Conservation (phyloP, 1,140 invertebrate genomes). For the Drosophila azteca region DNA sequence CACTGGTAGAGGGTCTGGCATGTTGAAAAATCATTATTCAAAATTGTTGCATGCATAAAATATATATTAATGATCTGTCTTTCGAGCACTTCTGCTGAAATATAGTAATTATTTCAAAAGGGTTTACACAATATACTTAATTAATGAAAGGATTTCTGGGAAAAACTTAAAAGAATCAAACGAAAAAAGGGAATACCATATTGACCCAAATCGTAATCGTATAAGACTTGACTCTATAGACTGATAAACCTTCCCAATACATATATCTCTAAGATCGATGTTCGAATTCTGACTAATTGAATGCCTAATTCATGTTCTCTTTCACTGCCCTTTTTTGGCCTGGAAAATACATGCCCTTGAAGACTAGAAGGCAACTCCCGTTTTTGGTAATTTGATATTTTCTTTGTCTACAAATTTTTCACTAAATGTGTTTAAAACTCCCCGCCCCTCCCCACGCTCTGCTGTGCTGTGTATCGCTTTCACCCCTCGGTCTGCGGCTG, state of each 20-base stretch:
- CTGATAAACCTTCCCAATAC: neutral
- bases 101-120: slow-evolving; percentile 18
- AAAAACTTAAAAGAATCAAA: slow-evolving; percentile 2
- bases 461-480: slow-evolving; percentile 44
- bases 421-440: slow-evolving; percentile 36
- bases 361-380: slow-evolving; percentile 21
- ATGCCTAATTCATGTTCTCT: slow-evolving; percentile 29
- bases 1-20: too few species aligned
- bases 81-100: slow-evolving; percentile 20
- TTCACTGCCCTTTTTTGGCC: slow-evolving; percentile 6
- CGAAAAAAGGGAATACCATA: neutral
- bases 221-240: neutral
- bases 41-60: slow-evolving; percentile 18
- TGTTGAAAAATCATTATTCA: slow-evolving; percentile 55
- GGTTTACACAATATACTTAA: slow-evolving; percentile 27
- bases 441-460: neutral
- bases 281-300: slow-evolving; percentile 54
- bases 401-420: slow-evolving; percentile 32
- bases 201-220: too few species aligned
- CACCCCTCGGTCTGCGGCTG: slow-evolving; percentile 12
- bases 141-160: slow-evolving; percentile 38
- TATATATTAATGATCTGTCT: slow-evolving; percentile 43
- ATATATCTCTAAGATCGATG: slow-evolving; percentile 11
- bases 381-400: slow-evolving; percentile 63
- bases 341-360: slow-evolving; percentile 24